Evolutionary conservation across 30 jellyfish, hydroid and myxozoan species (phyloP).

Genomic region (Rhopilema esculentum): DNA sequence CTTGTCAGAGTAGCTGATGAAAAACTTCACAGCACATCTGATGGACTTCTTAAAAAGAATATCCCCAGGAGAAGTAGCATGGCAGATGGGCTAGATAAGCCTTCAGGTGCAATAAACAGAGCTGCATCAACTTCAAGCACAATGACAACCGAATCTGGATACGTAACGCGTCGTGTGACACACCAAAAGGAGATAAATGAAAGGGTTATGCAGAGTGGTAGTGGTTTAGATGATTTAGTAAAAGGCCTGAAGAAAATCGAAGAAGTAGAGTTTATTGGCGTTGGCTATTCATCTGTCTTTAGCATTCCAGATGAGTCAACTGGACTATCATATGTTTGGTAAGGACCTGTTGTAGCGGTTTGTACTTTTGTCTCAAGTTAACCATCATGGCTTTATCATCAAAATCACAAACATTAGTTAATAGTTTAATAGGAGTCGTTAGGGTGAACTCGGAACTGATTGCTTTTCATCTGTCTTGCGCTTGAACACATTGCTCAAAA

Average conservation of each 20-base stretch:
- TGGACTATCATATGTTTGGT: slow-evolving; percentile 62
- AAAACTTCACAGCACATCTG: not conserved
- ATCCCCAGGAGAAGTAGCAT: slow-evolving; percentile 21
- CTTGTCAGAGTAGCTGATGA: slow-evolving; percentile 38
- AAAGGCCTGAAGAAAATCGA: slow-evolving; percentile 51
- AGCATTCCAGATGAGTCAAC: slow-evolving; percentile 49
- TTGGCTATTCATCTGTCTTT: slow-evolving; percentile 86
- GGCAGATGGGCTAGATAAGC: not conserved
- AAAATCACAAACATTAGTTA: no score
- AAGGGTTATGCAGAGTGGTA: slow-evolving; percentile 55
- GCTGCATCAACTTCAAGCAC: not conserved
- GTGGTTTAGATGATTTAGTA: slow-evolving; percentile 78
- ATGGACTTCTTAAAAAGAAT: not conserved
- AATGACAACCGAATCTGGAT: slow-evolving; percentile 27
- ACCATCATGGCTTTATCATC: no score
- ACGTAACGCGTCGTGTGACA: slow-evolving; percentile 59
- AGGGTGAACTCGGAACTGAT: no score
- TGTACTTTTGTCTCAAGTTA: not conserved
- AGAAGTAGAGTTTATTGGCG: slow-evolving; percentile 76
- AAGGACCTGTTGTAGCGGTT: not conserved
- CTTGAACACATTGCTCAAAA: no score
- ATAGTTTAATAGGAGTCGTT: no score
- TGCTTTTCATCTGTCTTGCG: no score
- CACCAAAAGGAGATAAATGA: slow-evolving; percentile 59
- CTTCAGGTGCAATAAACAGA: not conserved